A percentile compares a stretch with the other conserved stretches of the same genome.
Conservation (phyloP, 2,113 vertebrate species). For the Panurus biarmicus region DNA sequence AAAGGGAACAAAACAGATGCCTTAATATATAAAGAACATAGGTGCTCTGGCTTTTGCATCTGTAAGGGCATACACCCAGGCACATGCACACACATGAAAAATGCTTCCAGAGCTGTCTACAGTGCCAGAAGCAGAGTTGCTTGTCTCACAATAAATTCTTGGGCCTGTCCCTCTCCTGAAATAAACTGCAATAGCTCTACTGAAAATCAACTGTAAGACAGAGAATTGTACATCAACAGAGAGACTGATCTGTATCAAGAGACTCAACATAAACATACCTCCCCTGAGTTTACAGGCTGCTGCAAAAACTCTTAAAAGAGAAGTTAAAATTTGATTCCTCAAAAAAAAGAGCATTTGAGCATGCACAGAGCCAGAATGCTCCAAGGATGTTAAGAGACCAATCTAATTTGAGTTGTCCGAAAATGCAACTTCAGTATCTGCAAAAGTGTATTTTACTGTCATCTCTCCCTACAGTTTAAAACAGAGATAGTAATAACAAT, state of each 20-base stretch:
- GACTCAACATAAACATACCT: neutral
- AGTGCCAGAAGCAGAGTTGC: neutral
- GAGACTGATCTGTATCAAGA: neutral
- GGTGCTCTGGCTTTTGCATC: neutral
- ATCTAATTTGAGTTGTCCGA: fast-evolving
- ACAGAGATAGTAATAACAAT: neutral
- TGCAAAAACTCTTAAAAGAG: neutral
- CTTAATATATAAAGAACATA: neutral
- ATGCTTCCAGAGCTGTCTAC: neutral
- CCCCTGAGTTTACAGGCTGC: neutral
- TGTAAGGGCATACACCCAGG: neutral
- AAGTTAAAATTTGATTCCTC: neutral
- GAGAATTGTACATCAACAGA: neutral
- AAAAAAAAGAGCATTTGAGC: neutral
- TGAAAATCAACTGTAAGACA: neutral
- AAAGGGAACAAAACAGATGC: neutral
- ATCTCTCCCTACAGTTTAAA: neutral
- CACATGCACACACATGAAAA: neutral
- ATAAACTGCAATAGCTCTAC: neutral
- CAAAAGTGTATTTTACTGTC: neutral
- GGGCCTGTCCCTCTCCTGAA: neutral
- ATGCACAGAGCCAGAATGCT: neutral
- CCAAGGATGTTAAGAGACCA: neutral
- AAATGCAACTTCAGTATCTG: neutral
- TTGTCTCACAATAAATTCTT: neutral